phyloP scores from a whole-genome alignment of 2,113 vertebrate genomes.

The Aspiorhynchus laticeps region DNA sequence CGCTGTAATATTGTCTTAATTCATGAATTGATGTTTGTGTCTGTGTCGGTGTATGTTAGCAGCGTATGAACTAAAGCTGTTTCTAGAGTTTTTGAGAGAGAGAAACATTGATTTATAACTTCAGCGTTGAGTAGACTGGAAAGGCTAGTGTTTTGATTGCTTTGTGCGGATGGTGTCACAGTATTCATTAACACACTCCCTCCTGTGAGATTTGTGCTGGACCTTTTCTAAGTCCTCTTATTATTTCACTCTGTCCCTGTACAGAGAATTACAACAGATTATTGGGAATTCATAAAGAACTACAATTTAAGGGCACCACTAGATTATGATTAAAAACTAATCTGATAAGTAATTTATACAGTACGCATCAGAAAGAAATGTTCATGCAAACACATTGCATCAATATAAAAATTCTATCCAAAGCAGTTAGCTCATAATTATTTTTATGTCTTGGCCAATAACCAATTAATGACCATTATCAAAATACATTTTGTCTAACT shows the following conservation, averaged over 20 bases:
- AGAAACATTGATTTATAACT: not conserved
- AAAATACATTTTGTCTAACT: not conserved
- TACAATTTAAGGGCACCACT: not conserved
- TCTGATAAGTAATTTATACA: not conserved
- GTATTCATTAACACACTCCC: slow-evolving; percentile 1
- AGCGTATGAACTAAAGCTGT: not conserved
- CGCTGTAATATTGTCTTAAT: not conserved
- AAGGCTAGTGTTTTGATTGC: slow-evolving; percentile 3
- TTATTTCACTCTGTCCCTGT: not conserved
- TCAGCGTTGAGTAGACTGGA: not conserved
- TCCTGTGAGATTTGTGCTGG: not conserved
- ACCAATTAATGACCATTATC: not conserved
- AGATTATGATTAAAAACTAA: not conserved
- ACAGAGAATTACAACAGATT: not conserved
- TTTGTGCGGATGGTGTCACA: not conserved
- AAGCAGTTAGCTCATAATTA: not conserved
- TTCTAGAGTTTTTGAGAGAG: not conserved
- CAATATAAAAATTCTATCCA: not conserved
- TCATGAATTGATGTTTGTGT: not conserved
- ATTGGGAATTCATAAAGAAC: not conserved
- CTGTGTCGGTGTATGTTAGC: not conserved
- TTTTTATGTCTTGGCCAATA: not conserved
- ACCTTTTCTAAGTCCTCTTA: not conserved
- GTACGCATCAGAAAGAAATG: not conserved
- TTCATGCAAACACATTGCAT: not conserved